These are phyloP conservation scores for Callyntrura sp. DNA, from an alignment of 2,888 invertebrate species.

Conservation along the genomic window DNA sequence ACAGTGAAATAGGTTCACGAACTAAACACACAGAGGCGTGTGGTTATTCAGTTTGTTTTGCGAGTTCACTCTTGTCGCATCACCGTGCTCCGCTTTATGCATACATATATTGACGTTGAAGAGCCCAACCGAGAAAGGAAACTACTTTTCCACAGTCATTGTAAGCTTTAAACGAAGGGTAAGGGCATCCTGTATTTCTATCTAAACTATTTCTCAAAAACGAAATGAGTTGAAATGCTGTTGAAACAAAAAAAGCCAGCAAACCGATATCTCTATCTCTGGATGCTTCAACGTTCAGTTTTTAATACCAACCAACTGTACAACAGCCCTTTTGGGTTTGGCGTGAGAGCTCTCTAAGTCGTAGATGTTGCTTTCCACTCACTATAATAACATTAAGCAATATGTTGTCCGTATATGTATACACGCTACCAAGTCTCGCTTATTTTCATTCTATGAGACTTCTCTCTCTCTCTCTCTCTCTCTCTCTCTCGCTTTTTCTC, in stretches of 20 bases:
- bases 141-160: neutral
- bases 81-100: too few relatives aligned
- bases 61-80: neutral
- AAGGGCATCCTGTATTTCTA: slow-evolving; percentile 3
- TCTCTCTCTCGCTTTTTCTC: too few relatives aligned
- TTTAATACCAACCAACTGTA: neutral
- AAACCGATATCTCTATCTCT: neutral
- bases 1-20: too few relatives aligned
- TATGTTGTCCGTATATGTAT: neutral
- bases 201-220: slow-evolving; percentile 16
- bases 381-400: too few relatives aligned
- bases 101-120: too few relatives aligned
- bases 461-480: too few relatives aligned
- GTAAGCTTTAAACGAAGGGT: neutral
- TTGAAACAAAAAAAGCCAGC: slow-evolving; percentile 43
- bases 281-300: neutral
- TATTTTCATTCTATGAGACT: slow-evolving; percentile 38
- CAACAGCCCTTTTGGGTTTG: neutral
- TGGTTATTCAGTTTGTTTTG: too few relatives aligned
- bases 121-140: neutral
- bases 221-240: slow-evolving; percentile 31
- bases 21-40: too few relatives aligned
- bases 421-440: neutral
- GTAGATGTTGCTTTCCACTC: too few relatives aligned
- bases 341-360: neutral